Conservation (phyloP, 2,888 invertebrate genomes). For the Sinodicranocentrus sp. region DNA sequence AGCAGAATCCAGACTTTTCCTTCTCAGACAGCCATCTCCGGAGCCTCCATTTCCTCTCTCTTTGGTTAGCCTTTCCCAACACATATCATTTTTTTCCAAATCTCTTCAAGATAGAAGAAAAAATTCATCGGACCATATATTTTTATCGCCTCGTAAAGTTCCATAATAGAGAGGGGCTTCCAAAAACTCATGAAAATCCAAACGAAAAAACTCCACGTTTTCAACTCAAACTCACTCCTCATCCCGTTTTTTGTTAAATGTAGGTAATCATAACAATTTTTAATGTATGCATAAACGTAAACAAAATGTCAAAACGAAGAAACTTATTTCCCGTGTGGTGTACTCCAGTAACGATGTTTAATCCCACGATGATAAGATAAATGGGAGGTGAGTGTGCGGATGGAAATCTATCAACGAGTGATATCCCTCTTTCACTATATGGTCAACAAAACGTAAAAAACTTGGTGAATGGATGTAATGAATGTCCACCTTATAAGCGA, state of each 20-base stretch:
- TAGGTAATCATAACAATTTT: slow-evolving; percentile 64
- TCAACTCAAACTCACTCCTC: no score
- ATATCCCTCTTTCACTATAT: slow-evolving; percentile 12
- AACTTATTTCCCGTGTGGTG: slow-evolving; percentile 44
- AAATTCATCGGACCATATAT: slow-evolving; percentile 60
- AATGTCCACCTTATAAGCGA: slow-evolving; percentile 49
- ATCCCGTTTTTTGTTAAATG: slow-evolving; percentile 10
- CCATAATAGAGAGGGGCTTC: slow-evolving; percentile 18
- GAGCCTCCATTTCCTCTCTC: slow-evolving; percentile 59
- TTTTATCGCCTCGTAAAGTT: slow-evolving; percentile 63
- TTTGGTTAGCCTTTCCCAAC: not conserved
- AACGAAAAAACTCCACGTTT: slow-evolving; percentile 16
- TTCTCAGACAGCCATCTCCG: slow-evolving; percentile 28
- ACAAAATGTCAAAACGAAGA: slow-evolving; percentile 54
- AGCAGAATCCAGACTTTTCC: slow-evolving; percentile 15
- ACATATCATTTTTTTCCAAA: slow-evolving; percentile 23
- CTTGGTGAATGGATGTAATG: slow-evolving; percentile 23
- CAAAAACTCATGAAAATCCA: slow-evolving; percentile 41
- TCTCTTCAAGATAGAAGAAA: slow-evolving; percentile 3
- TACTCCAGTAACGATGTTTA: slow-evolving; percentile 32
- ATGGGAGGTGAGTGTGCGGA: slow-evolving; percentile 8
- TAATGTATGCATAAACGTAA: slow-evolving; percentile 63
- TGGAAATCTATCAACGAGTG: not conserved
- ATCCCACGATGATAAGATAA: slow-evolving; percentile 37
- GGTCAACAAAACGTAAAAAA: not conserved